Conservation (phyloP, 2,113 vertebrate genomes). For the Strix uralensis region DNA sequence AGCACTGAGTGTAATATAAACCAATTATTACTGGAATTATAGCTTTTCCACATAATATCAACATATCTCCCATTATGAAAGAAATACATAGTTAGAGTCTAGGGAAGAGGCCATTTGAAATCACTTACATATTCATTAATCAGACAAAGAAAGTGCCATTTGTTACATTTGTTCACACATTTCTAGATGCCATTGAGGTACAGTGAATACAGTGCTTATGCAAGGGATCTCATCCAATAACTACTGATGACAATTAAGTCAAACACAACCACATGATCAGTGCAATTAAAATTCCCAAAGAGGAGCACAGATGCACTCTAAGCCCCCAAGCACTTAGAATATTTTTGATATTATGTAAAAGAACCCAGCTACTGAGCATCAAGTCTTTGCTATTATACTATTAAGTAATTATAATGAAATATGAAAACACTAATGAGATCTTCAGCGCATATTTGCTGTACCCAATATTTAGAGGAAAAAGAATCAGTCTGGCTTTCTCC, state of each 20-base stretch:
- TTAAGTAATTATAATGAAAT: conserved; percentile 57
- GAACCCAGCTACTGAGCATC: conserved; percentile 13
- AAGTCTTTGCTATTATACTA: conserved; percentile 34
- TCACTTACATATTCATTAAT: not conserved
- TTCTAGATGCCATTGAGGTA: not conserved
- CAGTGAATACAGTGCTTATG: not conserved
- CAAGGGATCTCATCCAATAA: not conserved
- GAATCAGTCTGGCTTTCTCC: not conserved
- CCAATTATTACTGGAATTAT: not conserved
- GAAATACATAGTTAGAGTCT: not conserved
- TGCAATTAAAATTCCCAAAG: conserved; percentile 58
- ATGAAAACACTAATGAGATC: conserved; percentile 42
- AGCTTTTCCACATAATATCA: not conserved
- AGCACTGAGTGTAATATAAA: not conserved
- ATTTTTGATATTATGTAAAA: conserved; percentile 51
- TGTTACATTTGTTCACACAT: not conserved
- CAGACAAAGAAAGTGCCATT: conserved; percentile 7
- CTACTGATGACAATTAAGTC: conserved; percentile 29
- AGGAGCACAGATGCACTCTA: conserved; percentile 25
- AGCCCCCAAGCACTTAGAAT: conserved; percentile 3
- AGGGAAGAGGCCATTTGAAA: not conserved
- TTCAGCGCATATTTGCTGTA: not conserved
- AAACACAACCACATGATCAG: conserved; percentile 28
- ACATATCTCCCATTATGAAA: not conserved
- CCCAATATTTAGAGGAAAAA: not conserved